Percentiles rank a stretch among this genome's conserved stretches.
Conservation (phyloP, 2,888 invertebrate genomes). For the Stenoptilia bipunctidactyla region DNA sequence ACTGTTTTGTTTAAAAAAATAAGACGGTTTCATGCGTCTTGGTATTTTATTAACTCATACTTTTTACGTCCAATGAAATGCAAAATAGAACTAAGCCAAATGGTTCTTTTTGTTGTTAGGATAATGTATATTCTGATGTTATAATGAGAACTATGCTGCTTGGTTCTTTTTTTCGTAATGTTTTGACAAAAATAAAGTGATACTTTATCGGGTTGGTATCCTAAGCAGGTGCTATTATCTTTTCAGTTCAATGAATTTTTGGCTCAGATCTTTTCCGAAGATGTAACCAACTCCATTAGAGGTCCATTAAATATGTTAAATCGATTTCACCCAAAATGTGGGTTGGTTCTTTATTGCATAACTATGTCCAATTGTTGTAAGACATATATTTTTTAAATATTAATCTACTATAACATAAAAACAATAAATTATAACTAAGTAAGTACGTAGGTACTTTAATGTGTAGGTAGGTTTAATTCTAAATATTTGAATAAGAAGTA, state of each 20-base stretch:
- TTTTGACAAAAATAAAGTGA: slow-evolving; percentile 1
- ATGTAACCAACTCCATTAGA: not conserved
- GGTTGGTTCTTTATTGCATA: slow-evolving; percentile 1
- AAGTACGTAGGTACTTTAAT: too few relatives aligned
- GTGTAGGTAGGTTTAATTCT: too few relatives aligned
- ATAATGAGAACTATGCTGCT: not conserved
- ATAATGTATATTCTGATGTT: slow-evolving; percentile 1
- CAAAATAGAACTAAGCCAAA: not conserved
- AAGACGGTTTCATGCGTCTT: not conserved
- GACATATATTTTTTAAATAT: too few relatives aligned
- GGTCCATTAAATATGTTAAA: not conserved
- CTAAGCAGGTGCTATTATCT: not conserved
- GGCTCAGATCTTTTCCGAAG: not conserved
- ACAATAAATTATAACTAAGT: too few relatives aligned
- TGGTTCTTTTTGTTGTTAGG: not conserved
- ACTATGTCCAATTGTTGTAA: not conserved
- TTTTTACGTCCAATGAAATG: not conserved
- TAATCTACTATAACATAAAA: too few relatives aligned
- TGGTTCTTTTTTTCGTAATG: slow-evolving; percentile 1
- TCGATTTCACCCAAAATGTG: not conserved
- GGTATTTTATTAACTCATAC: not conserved
- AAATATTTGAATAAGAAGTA: too few relatives aligned
- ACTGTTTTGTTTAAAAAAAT: not conserved
- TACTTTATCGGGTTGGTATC: not conserved
- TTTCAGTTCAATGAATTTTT: not conserved